phyloP scores from a whole-genome alignment of 2,797 vertebrate genomes.

The Eurystomus glaucurus region DNA sequence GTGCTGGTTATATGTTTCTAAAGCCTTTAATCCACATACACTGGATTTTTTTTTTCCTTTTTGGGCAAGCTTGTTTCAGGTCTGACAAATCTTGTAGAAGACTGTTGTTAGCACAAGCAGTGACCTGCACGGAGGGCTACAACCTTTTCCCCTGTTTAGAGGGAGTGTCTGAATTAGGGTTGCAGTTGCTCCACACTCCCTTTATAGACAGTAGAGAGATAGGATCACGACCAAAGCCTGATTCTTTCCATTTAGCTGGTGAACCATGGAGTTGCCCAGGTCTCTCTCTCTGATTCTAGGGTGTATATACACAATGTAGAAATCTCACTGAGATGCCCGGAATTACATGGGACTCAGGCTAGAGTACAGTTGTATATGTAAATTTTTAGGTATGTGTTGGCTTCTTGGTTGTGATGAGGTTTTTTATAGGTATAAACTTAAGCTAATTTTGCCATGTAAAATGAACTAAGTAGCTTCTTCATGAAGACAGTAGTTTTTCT shows the following conservation, averaged over 20 bases:
- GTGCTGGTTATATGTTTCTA: background rate
- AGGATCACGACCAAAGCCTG: background rate
- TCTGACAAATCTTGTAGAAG: background rate
- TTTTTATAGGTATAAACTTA: background rate
- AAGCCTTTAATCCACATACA: background rate
- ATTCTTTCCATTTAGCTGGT: background rate
- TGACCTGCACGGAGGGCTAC: background rate
- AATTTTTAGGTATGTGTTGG: fast-evolving
- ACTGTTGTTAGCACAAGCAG: background rate
- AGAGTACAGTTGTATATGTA: background rate
- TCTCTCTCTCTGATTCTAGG: background rate
- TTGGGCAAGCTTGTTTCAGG: background rate
- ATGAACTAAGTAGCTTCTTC: background rate
- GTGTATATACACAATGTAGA: background rate
- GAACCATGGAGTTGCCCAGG: background rate
- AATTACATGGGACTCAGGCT: background rate
- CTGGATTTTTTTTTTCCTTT: background rate
- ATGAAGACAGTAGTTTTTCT: background rate
- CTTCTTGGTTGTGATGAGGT: background rate
- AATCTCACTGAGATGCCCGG: background rate
- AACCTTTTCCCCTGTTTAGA: background rate
- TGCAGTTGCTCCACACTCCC: fast-evolving
- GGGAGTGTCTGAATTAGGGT: background rate
- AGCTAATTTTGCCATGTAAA: background rate
- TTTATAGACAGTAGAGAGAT: background rate